Evolutionary conservation across 2,797 vertebrate genomes (phyloP), one percentile per base, ranked within the genome.

Genomic region (Simalia tracyae): DNA sequence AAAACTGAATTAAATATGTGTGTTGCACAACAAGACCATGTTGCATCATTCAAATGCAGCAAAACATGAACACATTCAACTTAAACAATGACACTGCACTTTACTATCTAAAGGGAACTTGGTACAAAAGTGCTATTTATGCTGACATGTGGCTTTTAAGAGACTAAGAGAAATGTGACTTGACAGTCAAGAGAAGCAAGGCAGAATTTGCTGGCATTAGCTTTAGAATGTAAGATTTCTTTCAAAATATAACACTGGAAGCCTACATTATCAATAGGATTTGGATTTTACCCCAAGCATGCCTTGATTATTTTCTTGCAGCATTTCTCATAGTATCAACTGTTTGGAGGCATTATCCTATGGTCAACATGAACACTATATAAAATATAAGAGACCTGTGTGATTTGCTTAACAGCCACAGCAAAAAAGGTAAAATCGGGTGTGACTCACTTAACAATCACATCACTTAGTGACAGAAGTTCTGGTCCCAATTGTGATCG

Each of bases 61-160:
- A 46, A 26, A 14, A 81, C 26, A 76, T 50, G 3, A 6, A 76
- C 42, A 72, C 66, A 31, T 85, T 42, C 26, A 84, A 72, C 5
- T 64, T 90, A 76, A 42, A n/a, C 61, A 46, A 2, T 17, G 84
- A 56, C 56, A 60, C 4, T 42, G 86, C 61, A 61, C 86, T 89
- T 68, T 28, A 24, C 46, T 57, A 22, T 7, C 19, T 66, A 87
- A 88, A 36, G 42, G 1, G 66, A 81, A 81, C 42, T 88, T 81
- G 24, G 36, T 10, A 26, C 50, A 68, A 61, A 90, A 90, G 22
- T 56, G 31, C 54, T 8, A 91, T 19, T 81, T 59, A 81, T 63
- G 91, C 91, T 91, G 91, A 26, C 66, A 61, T n/a, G 46, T 88
- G 31, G 50, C 59, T 87, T 87, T 87, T 12, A 60, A 91, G 63